These are phyloP conservation scores for Octodonta nipae DNA, from an alignment of 2,888 invertebrate genomes.

Conservation along the genomic window DNA sequence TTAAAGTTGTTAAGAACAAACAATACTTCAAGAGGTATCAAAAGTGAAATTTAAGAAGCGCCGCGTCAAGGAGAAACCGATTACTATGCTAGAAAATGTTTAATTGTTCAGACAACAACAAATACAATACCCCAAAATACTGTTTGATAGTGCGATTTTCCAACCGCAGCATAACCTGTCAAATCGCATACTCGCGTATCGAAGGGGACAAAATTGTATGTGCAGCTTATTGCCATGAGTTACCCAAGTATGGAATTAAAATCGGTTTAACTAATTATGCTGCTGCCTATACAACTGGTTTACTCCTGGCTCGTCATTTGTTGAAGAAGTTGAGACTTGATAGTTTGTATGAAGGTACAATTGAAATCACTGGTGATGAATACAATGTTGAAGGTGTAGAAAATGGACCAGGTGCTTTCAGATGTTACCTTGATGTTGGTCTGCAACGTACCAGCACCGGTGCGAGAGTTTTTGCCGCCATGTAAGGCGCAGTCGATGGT, in stretches of 20 bases:
- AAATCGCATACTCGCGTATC: conserved; percentile 95
- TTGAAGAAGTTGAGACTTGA: conserved; percentile 87
- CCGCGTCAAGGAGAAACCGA: conserved; percentile 97
- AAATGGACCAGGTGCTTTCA: conserved; percentile 89
- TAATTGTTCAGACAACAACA: conserved; percentile 97
- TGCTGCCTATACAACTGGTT: conserved; percentile 95
- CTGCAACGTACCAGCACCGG: conserved; percentile 95
- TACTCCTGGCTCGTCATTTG: conserved; percentile 85
- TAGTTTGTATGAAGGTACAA: conserved; percentile 73
- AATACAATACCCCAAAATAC: conserved; percentile 99
- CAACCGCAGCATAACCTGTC: conserved; percentile 95
- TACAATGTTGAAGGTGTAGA: conserved; percentile 89
- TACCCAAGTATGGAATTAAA: conserved; percentile 87
- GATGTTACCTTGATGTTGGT: conserved; percentile 94
- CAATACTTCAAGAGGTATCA: conserved; percentile 99
- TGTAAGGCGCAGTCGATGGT: conserved; percentile 99
- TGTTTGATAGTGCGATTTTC: conserved; percentile 93
- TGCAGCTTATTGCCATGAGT: conserved; percentile 94
- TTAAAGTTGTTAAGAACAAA: conserved; percentile 99
- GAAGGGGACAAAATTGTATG: conserved; percentile 96
- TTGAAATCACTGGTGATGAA: conserved; percentile 87
- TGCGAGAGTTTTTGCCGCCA: conserved; percentile 93
- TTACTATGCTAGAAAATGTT: conserved; percentile 94
- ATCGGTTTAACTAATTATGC: conserved; percentile 98
- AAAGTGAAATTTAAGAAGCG: conserved; percentile 95